Evolutionary conservation across 2,797 vertebrate species (phyloP).

Genomic region (Alfaro cultratus): DNA sequence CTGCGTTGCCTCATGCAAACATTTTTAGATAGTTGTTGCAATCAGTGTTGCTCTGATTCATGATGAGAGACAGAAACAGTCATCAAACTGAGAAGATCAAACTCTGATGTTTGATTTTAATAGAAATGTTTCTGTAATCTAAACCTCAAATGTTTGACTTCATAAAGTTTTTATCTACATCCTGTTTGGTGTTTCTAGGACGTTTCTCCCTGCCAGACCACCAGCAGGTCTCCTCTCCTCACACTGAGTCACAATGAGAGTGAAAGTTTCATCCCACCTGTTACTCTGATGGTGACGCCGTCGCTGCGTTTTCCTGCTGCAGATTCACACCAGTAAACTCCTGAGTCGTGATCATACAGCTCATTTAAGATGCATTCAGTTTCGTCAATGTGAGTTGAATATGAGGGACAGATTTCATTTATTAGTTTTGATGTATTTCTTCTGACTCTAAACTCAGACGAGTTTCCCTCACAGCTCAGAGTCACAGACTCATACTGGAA

Average conservation of each 20-base stretch:
- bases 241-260: not conserved
- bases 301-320: not conserved
- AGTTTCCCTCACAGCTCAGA: conserved; percentile 13
- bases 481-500: conserved; percentile 10
- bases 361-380: accelerated
- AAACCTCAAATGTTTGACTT: not conserved
- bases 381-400: accelerated
- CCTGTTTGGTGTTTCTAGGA: not conserved
- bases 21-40: too few species aligned
- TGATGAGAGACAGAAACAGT: not conserved
- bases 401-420: accelerated
- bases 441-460: not conserved
- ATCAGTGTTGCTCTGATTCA: not conserved
- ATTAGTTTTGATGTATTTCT: accelerated
- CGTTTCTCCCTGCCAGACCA: not conserved
- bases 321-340: conserved; percentile 57
- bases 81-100: not conserved
- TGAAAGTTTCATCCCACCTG: conserved; percentile 20
- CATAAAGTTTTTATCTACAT: not conserved
- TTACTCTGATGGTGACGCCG: accelerated
- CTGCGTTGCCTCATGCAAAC: too few species aligned
- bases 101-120: not conserved
- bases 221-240: not conserved
- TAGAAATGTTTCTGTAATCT: not conserved
- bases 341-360: accelerated